Conservation (phyloP, 2,113 vertebrate genomes). For the Hypanus sabinus region DNA sequence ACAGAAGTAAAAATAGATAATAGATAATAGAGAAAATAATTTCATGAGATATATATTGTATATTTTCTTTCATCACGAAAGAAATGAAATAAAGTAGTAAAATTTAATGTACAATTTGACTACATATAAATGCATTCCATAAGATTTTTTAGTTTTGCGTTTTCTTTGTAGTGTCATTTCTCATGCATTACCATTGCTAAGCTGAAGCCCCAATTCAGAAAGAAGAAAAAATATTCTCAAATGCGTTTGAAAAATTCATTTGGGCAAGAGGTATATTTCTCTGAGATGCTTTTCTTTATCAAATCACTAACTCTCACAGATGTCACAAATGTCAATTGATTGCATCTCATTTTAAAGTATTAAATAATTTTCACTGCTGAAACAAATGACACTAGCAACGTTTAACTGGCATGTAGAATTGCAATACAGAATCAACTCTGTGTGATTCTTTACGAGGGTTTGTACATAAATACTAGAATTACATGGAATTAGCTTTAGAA, state of each 20-base stretch:
- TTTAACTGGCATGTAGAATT: slow-evolving; percentile 70
- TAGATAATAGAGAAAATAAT: neutral
- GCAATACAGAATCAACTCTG: slow-evolving; percentile 76
- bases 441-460: slow-evolving; percentile 75
- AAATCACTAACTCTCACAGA: slow-evolving; percentile 3
- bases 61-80: neutral
- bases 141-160: neutral
- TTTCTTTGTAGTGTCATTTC: neutral
- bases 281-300: slow-evolving; percentile 8
- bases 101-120: neutral
- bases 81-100: slow-evolving; percentile 14
- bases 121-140: neutral
- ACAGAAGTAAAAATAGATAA: no score
- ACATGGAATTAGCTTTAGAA: slow-evolving; percentile 74
- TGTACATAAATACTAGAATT: slow-evolving; percentile 75
- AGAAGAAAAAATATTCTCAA: neutral
- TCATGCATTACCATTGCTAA: neutral
- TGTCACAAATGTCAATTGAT: slow-evolving; percentile 30
- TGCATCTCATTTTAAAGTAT: slow-evolving; percentile 54
- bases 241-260: neutral
- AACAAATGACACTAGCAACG: slow-evolving; percentile 71
- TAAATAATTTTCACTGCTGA: slow-evolving; percentile 57
- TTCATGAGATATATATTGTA: neutral
- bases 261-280: neutral
- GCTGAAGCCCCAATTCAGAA: neutral